These are phyloP conservation scores for Dilophus febrilis DNA, from an alignment of 2,888 invertebrate genomes.

Conservation along the genomic window DNA sequence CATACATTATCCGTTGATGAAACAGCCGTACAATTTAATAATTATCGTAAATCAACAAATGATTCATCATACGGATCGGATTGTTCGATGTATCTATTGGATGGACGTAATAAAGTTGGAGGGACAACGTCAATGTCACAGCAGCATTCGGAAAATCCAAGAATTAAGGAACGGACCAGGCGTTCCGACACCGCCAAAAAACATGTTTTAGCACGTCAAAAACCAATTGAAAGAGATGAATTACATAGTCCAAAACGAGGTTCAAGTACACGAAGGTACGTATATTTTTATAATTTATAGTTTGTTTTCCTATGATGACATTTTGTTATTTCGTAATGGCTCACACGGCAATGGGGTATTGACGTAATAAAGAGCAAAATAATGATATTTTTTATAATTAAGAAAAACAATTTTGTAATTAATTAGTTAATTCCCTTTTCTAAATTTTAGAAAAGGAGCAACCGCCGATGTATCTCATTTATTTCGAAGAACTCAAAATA, in stretches of 20 bases:
- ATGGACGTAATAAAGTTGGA: constrained; percentile 10
- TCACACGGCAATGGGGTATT: too few species aligned
- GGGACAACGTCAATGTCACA: constrained; percentile 19
- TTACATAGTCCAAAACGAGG: constrained; percentile 9
- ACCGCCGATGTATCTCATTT: constrained; percentile 27
- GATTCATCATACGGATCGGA: constrained; percentile 10
- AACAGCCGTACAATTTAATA: constrained; percentile 32
- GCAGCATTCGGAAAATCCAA: constrained; percentile 27
- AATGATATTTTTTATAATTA: too few species aligned
- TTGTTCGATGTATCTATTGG: constrained; percentile 9
- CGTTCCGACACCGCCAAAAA: constrained; percentile 46
- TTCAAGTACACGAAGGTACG: constrained; percentile 20
- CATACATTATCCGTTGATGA: constrained; percentile 74
- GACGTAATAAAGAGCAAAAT: too few species aligned
- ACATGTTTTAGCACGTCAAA: constrained; percentile 58
- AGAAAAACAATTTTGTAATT: too few species aligned
- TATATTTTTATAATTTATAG: constrained; percentile 8
- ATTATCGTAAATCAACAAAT: not conserved
- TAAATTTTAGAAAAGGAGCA: constrained; percentile 8
- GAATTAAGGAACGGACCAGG: constrained; percentile 41
- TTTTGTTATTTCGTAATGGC: too few species aligned
- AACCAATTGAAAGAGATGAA: constrained; percentile 54
- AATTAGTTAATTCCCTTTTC: too few species aligned
- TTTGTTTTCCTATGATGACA: too few species aligned
- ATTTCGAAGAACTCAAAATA: constrained; percentile 24